Evolutionary conservation across 2,888 invertebrate genomes (phyloP).

Genomic region (Hedychridium roseum): DNA sequence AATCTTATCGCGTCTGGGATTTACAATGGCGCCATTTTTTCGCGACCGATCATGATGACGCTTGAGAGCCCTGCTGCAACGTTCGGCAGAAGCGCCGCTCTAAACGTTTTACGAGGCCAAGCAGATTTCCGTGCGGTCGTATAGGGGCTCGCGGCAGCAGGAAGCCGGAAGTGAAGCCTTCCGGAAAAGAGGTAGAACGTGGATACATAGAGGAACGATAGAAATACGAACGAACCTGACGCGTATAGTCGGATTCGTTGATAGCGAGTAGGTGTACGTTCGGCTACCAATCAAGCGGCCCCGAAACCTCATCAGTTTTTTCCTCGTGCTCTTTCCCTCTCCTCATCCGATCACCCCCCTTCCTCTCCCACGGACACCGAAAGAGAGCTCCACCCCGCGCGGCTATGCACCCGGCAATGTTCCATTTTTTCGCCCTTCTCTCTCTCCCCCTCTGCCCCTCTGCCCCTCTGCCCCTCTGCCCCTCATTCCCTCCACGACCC

Average conservation of each 20-base stretch:
- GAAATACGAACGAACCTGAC: constrained; percentile 41
- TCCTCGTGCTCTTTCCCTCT: constrained; percentile 45
- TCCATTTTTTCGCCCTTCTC: constrained; percentile 55
- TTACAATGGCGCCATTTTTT: no score
- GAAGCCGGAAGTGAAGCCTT: no score
- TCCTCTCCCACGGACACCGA: constrained; percentile 16
- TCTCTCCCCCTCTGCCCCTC: constrained; percentile 43
- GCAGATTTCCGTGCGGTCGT: background rate
- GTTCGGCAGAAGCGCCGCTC: no score
- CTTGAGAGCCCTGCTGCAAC: no score
- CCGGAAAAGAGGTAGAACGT: background rate
- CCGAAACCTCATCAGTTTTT: constrained; percentile 62
- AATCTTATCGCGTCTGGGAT: no score
- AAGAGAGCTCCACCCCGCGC: constrained; percentile 34
- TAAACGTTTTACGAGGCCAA: constrained; percentile 5
- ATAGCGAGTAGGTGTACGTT: constrained; percentile 56
- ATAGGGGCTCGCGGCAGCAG: background rate
- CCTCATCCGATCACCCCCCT: constrained; percentile 24
- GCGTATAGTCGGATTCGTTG: constrained; percentile 48
- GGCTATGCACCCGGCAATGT: constrained; percentile 39
- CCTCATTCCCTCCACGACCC: no score
- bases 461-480: no score
- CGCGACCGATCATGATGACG: no score
- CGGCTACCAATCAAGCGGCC: constrained; percentile 62
- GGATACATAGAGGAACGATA: constrained; percentile 11